Evolutionary conservation across 2,888 invertebrate genomes (phyloP).

Genomic region (Drosophila leonis): DNA sequence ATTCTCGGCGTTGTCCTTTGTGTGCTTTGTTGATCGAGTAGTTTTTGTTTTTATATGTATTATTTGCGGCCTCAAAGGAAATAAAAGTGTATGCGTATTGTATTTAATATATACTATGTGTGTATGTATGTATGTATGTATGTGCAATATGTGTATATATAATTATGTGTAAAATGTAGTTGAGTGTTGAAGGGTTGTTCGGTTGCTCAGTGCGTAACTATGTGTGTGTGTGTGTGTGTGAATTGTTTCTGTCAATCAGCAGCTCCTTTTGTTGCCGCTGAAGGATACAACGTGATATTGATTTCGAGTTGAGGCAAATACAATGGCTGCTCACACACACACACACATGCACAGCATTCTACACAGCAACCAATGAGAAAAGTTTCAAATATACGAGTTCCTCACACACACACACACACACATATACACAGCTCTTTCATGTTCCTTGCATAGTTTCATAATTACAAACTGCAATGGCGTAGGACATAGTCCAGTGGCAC

Average conservation of each 20-base stretch:
- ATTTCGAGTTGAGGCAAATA: slow-evolving; percentile 71
- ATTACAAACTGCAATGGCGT: slow-evolving; percentile 74
- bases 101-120: slow-evolving; percentile 18
- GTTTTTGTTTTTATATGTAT: slow-evolving; percentile 57
- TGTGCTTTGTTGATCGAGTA: slow-evolving; percentile 74
- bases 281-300: slow-evolving; percentile 80
- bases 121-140: neutral
- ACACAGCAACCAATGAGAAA: slow-evolving; percentile 70
- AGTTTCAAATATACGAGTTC: slow-evolving; percentile 65
- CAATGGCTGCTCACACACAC: slow-evolving; percentile 50
- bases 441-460: slow-evolving; percentile 69
- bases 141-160: slow-evolving; percentile 4
- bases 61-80: slow-evolving; percentile 64
- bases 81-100: slow-evolving; percentile 57
- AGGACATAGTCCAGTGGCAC: slow-evolving; percentile 30
- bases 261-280: slow-evolving; percentile 77
- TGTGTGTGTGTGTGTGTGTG: slow-evolving; percentile 38
- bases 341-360: slow-evolving; percentile 14
- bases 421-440: slow-evolving; percentile 7
- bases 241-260: slow-evolving; percentile 82
- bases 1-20: slow-evolving; percentile 67
- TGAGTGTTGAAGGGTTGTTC: slow-evolving; percentile 79
- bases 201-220: slow-evolving; percentile 17
- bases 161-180: slow-evolving; percentile 67
- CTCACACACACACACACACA: slow-evolving; percentile 9